Conservation (phyloP, 2,797 vertebrate genomes). For the Phataginus tricuspis region DNA sequence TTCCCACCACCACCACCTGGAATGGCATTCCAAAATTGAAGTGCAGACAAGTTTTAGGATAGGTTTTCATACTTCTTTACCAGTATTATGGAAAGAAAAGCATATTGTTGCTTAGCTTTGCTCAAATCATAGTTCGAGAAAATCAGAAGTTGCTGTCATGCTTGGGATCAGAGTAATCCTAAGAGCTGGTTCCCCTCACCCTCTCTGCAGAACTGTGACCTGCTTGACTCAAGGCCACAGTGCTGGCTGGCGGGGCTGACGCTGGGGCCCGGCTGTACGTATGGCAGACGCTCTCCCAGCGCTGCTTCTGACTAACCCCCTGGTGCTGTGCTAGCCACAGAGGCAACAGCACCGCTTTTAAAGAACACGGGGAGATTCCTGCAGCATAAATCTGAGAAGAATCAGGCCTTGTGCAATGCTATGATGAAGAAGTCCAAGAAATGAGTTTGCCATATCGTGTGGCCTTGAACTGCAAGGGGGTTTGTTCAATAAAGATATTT, state of each 20-base stretch:
- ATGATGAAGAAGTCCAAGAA: not conserved
- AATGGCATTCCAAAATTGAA: not conserved
- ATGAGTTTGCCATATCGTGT: not conserved
- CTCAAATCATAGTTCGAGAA: not conserved
- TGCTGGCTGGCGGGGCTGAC: not conserved
- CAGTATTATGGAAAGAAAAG: not conserved
- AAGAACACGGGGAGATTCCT: not conserved
- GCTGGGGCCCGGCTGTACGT: not conserved
- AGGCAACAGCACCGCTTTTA: not conserved
- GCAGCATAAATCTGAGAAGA: not conserved
- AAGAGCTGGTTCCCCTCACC: not conserved
- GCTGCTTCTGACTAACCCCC: not conserved
- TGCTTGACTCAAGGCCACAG: not conserved
- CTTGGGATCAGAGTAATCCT: not conserved
- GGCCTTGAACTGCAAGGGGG: not conserved
- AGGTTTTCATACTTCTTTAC: not conserved
- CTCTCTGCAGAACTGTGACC: not conserved
- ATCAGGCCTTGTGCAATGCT: not conserved
- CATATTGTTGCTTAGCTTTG: not conserved
- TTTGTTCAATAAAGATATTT: not conserved
- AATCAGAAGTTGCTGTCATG: not conserved
- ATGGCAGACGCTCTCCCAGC: not conserved
- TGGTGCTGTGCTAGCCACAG: not conserved
- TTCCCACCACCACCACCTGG: no score
- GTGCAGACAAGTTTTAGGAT: not conserved